Conservation (phyloP, 2,113 vertebrate species). For the Hiodon alosoides region DNA sequence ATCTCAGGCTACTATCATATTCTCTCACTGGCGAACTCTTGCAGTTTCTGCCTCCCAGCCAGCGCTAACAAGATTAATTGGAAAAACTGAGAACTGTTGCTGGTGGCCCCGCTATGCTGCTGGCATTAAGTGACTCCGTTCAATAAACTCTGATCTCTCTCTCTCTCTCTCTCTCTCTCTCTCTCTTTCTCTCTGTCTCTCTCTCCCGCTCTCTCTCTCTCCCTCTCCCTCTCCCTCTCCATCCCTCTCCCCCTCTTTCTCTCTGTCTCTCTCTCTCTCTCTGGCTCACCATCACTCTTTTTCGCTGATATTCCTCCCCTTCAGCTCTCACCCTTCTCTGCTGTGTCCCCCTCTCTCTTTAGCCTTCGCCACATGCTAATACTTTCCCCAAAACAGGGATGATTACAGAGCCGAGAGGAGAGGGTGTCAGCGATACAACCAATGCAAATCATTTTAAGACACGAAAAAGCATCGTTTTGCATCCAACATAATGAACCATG, state of each 20-base stretch:
- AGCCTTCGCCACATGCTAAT: background rate
- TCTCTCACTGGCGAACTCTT: background rate
- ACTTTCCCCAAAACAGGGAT: background rate
- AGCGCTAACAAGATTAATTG: slow-evolving; percentile 24
- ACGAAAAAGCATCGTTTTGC: background rate
- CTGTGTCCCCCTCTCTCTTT: background rate
- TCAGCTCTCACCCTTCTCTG: background rate
- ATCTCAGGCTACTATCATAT: background rate
- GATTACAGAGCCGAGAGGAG: background rate
- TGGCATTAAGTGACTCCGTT: slow-evolving; percentile 15
- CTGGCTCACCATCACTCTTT: background rate
- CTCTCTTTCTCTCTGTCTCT: background rate
- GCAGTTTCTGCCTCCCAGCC: background rate
- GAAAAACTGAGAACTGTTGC: slow-evolving; percentile 2
- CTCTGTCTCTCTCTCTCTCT: too few species aligned
- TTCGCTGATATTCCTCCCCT: background rate
- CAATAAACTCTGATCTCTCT: slow-evolving; percentile 9
- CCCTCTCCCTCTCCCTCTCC: background rate
- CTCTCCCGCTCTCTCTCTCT: background rate
- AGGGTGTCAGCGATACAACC: background rate
- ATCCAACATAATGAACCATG: too few species aligned
- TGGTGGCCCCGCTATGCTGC: background rate
- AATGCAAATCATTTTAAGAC: background rate
- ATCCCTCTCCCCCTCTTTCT: too few species aligned
- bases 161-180: slow-evolving; percentile 4